phyloP scores from a whole-genome alignment of 2,797 vertebrate species.

The Oophaga sylvatica region DNA sequence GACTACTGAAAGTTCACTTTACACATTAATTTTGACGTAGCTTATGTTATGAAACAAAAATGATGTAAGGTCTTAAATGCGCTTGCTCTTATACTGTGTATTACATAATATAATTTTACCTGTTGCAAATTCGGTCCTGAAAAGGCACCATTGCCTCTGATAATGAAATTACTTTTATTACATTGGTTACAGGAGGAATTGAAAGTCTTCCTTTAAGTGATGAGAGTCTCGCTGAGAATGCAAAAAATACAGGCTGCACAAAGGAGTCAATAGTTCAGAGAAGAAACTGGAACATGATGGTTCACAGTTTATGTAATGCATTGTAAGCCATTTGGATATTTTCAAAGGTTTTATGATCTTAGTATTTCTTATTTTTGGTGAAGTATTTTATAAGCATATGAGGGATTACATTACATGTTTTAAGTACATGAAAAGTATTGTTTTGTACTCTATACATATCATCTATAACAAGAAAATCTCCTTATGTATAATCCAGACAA shows the following conservation, averaged over 20 bases:
- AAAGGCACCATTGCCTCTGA: neutral
- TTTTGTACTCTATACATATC: neutral
- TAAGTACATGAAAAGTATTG: neutral
- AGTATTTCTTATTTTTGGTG: neutral
- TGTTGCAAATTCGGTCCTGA: neutral
- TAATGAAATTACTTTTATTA: conserved; percentile 19
- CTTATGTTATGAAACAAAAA: neutral
- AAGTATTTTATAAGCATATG: neutral
- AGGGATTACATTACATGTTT: neutral
- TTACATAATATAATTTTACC: neutral
- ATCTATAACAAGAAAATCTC: neutral
- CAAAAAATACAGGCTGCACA: neutral
- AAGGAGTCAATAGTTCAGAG: conserved; percentile 24
- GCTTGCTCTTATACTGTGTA: neutral
- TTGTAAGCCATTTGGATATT: too few relatives aligned
- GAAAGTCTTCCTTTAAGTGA: neutral
- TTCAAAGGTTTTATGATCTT: neutral
- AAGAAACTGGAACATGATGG: neutral
- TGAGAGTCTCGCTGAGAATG: neutral
- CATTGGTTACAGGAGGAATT: conserved; percentile 5
- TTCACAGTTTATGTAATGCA: neutral
- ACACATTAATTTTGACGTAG: neutral
- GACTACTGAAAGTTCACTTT: neutral
- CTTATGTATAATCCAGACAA: neutral
- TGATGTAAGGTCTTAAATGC: neutral